Evolutionary conservation across 2,797 vertebrate species (phyloP), one percentile per base, ranked within the genome.

Genomic region (Chelon labrosus): DNA sequence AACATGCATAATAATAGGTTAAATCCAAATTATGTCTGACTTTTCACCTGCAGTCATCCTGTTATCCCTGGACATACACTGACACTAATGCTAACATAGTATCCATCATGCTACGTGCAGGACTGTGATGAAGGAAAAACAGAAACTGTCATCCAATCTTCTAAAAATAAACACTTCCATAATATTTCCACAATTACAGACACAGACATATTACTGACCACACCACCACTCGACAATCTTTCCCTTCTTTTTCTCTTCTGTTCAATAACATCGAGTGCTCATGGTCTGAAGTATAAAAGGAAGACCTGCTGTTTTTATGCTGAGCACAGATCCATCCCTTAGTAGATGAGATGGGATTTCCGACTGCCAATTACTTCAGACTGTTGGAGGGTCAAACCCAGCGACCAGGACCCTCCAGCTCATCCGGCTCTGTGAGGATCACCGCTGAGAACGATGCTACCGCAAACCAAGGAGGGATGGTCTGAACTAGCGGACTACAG

Each of bases 291-390:
- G 75, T 70, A 57, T 50, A 77, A 71, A 82, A 57, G 50, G 70
- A 63, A 46, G 61, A 53, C 53, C 61, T 73, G 70, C 79, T 77
- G 70, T 83, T 80, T 83, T 85, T 80, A 83, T 82, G 73, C 80
- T 54, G 69, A 70, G 68, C 68, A 71, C 70, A 82, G 37, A 70
- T 31, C 20, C 47, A 60, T 80, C 63, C 68, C 44, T 63, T 62
- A 52, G 39, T 68, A 80, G 75, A 84, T 70, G 66, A 73, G 80
- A 77, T 70, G 66, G 82, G 73, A 85, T 88, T 84, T 89, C 78
- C 14, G 5, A 71, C 78, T 79, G 77, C 76, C 88, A 88, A 89
- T 90, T 91, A 89, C 83, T 49, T 71, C 27, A 74, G 69, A 73
- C 65, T 37, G 77, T 68, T 3, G 53, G 47, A 80, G 84, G 85